Evolutionary conservation across 2,888 invertebrate genomes (phyloP).

Genomic region (Parochlus steinenii): DNA sequence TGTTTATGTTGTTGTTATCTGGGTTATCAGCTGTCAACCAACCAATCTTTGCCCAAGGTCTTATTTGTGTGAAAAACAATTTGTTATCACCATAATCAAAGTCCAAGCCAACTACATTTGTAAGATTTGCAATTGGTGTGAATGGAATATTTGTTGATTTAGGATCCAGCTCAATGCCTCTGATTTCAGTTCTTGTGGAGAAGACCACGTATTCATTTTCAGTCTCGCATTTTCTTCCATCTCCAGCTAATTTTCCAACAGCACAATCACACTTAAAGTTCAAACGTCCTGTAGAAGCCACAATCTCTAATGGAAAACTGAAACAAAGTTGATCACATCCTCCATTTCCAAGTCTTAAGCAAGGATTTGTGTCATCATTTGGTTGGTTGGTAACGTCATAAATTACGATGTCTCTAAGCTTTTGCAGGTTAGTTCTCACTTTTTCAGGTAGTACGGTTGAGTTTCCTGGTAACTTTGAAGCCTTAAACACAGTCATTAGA

Average conservation of each 20-base stretch:
- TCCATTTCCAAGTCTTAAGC: constrained; percentile 55
- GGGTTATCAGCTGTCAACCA: constrained; percentile 62
- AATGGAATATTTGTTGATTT: constrained; percentile 69
- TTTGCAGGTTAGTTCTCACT: constrained; percentile 67
- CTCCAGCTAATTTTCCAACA: constrained; percentile 54
- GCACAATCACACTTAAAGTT: constrained; percentile 80
- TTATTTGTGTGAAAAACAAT: constrained; percentile 82
- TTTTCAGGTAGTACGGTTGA: constrained; percentile 44
- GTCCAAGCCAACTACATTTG: constrained; percentile 89
- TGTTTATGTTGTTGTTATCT: constrained; percentile 40
- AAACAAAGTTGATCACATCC: constrained; percentile 94
- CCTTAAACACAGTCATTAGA: constrained; percentile 64
- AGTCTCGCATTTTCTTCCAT: constrained; percentile 57
- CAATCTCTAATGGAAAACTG: constrained; percentile 58
- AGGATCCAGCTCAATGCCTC: constrained; percentile 78
- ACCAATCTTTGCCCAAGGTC: constrained; percentile 78
- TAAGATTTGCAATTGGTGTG: constrained; percentile 65
- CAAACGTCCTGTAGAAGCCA: constrained; percentile 28
- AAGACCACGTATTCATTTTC: constrained; percentile 85
- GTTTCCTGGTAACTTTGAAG: constrained; percentile 61
- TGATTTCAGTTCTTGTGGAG: constrained; percentile 84
- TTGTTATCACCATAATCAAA: constrained; percentile 82
- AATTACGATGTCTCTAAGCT: constrained; percentile 77
- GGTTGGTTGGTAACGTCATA: constrained; percentile 85
- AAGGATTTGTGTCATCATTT: constrained; percentile 63